A percentile compares a stretch with the other conserved stretches of the same genome.
phyloP scores from a whole-genome alignment of 1,140 invertebrate genomes.

The Phymastichus coffea region DNA sequence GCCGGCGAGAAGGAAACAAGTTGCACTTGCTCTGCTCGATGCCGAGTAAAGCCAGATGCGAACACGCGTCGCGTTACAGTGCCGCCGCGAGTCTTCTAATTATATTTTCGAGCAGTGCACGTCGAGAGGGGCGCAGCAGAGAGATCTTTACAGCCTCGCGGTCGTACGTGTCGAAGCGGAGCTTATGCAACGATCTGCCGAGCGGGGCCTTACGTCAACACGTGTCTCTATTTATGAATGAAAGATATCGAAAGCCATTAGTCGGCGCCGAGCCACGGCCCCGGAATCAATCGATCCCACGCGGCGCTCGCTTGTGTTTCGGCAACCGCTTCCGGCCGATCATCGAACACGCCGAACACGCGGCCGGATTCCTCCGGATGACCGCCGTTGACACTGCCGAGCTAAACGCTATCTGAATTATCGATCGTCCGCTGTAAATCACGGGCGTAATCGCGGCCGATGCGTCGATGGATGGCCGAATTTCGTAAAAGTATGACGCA shows the following conservation, averaged over 20 bases:
- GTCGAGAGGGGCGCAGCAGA: conserved; percentile 1
- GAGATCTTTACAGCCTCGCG: background rate
- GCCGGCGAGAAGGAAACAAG: too few species aligned
- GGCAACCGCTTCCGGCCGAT: conserved; percentile 2
- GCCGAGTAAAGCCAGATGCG: too few species aligned
- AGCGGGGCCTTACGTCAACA: conserved; percentile 11
- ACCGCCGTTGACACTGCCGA: background rate
- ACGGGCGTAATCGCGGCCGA: background rate
- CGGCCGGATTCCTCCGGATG: background rate
- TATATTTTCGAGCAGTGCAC: conserved; percentile 3
- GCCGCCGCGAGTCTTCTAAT: background rate
- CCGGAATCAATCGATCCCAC: too few species aligned
- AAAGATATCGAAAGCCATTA: conserved; percentile 9
- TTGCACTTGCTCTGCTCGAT: too few species aligned
- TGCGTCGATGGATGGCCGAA: too few species aligned
- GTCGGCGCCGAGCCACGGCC: too few species aligned
- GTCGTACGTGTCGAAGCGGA: too few species aligned
- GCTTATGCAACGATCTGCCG: conserved; percentile 6
- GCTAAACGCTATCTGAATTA: background rate
- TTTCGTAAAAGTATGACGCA: too few species aligned
- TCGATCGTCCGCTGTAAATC: background rate
- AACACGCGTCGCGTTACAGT: conserved; percentile 12
- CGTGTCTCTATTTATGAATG: conserved; percentile 15
- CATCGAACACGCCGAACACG: background rate
- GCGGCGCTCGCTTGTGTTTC: too few species aligned